Evolutionary conservation across 2,888 invertebrate species (phyloP).

Genomic region (Meteorus cinctellus): DNA sequence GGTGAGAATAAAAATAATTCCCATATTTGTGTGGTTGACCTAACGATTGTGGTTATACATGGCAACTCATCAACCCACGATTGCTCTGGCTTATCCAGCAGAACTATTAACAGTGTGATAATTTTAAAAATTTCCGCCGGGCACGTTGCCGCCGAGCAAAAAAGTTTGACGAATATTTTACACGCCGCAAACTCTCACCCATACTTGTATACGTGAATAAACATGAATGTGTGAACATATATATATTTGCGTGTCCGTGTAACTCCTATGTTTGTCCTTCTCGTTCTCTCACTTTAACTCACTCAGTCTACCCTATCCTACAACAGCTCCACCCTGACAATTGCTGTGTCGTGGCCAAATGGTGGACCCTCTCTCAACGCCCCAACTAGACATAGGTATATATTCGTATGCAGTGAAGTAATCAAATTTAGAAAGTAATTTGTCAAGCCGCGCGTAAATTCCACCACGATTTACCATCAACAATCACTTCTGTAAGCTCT

Average conservation of each 20-base stretch:
- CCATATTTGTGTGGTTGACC: conserved; percentile 1
- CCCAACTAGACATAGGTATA: neutral
- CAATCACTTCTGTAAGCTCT: neutral
- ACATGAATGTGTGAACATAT: neutral
- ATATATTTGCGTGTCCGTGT: neutral
- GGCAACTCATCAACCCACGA: too few species aligned
- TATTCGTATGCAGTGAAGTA: conserved; percentile 43
- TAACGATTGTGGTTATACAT: neutral
- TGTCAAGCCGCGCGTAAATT: conserved; percentile 45
- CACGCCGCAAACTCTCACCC: neutral
- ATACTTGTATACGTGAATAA: neutral
- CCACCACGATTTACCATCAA: neutral
- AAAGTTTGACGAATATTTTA: conserved; percentile 25
- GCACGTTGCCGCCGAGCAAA: neutral
- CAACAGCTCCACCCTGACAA: neutral
- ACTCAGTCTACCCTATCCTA: neutral
- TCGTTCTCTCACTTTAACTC: neutral
- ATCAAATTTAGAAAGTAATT: conserved; percentile 54
- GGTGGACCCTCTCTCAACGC: conserved; percentile 1
- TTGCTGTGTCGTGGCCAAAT: conserved; percentile 23
- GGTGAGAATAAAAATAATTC: neutral
- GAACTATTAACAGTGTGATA: neutral
- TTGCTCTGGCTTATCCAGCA: neutral
- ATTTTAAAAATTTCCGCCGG: conserved; percentile 7
- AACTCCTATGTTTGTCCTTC: neutral